Conservation (phyloP, 2,797 vertebrate genomes). For the Lepidocolaptes lacrymiger region DNA sequence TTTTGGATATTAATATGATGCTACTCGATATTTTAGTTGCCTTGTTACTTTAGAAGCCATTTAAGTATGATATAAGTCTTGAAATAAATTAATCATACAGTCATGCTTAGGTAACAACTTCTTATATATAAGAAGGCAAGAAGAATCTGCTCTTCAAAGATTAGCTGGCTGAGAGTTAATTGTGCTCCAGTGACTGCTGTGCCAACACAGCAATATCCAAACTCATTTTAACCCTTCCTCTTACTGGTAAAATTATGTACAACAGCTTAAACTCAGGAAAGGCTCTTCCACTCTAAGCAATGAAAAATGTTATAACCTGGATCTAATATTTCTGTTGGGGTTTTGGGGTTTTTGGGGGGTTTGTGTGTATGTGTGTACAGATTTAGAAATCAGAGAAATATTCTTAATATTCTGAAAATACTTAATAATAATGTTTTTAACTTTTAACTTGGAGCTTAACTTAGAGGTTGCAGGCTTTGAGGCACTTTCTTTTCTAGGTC, state of each 20-base stretch:
- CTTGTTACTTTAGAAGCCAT: neutral
- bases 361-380: neutral
- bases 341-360: neutral
- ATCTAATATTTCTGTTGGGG: neutral
- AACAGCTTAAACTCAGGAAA: neutral
- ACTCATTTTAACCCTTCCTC: neutral
- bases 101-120: conserved; percentile 4
- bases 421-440: neutral
- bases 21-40: neutral
- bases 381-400: neutral
- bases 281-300: neutral
- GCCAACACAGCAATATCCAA: neutral
- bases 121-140: neutral
- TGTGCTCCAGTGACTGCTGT: neutral
- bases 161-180: conserved; percentile 19
- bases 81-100: conserved; percentile 1
- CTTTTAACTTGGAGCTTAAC: neutral
- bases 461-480: neutral
- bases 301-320: neutral
- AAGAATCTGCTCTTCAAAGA: conserved; percentile 6
- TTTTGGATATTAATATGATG: neutral
- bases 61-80: neutral
- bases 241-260: neutral
- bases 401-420: neutral
- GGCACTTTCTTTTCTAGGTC: neutral